Base-by-base conservation (phyloP, 53 echinoderm and acorn worm genomes). In the Temnopleurus reevesii region DNA sequence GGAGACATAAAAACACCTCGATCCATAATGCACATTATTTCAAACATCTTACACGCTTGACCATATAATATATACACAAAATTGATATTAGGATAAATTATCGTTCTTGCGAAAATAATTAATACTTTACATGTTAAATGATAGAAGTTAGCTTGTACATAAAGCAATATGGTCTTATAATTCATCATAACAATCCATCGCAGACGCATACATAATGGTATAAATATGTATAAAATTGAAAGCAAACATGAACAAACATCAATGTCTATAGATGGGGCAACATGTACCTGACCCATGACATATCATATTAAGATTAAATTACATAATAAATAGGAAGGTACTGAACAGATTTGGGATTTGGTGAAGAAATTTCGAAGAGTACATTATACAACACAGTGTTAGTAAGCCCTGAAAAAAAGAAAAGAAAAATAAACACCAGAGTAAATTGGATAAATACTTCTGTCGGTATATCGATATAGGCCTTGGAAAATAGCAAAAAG, bases 161-260 rank as follows among this genome's bases (percentile, higher is more conserved):
- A 53, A 83, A 83, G 53, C 83, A 83, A 36, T 83, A 55, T 21
- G 23, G 35, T 38, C 23, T 59, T 60, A 84, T 33, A 84, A 25
- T 59, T 60, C n/a, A 8, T 31, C 43, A 44, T 59, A 85, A 85
- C 85, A 85, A 59, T 85, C 85, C 85, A 85, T 59, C 26, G 27
- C 29, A 24, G 55, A 44, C 46, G 71, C 5, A 21, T 34, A 41
- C 23, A 19, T 18, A 81, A 51, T 85, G 21, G 49, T 85, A 85
- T 85, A 85, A 85, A 85, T 85, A 85, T 85, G 85, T 85, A 85
- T 85, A 85, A 85, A 85, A 85, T 35, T 85, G 85, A 85, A 85
- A 85, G 85, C 45, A 85, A 85, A 85, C 56, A 6, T 31, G 19
- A 45, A 85, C 44, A 60, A 85, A 85, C 60, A 36, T 55, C 54